Evolutionary conservation across 2,888 invertebrate species (phyloP).

Genomic region (Tuta absoluta): DNA sequence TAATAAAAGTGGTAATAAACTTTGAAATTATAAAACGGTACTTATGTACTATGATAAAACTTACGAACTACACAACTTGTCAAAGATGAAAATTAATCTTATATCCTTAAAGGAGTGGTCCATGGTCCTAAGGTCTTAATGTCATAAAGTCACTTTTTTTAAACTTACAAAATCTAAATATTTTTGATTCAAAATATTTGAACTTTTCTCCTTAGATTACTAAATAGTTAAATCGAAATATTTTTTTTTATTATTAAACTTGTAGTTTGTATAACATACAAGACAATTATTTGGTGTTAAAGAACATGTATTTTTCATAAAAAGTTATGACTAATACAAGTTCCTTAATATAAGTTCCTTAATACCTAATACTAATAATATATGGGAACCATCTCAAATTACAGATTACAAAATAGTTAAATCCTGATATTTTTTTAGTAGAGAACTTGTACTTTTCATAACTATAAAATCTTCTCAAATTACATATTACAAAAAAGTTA

Average conservation of each 20-base stretch:
- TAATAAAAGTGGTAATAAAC: slow-evolving; percentile 19
- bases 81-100: background rate
- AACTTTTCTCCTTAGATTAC: too few species aligned
- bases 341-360: too few species aligned
- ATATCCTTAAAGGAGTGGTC: background rate
- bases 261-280: too few species aligned
- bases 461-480: background rate
- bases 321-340: too few species aligned
- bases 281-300: too few species aligned
- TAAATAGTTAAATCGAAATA: too few species aligned
- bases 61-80: slow-evolving; percentile 3
- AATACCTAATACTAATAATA: too few species aligned
- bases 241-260: too few species aligned
- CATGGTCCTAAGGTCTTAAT: background rate
- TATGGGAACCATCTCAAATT: background rate
- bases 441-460: slow-evolving; percentile 2
- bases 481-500: background rate
- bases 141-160: background rate
- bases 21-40: slow-evolving; percentile 8
- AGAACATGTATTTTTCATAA: too few species aligned
- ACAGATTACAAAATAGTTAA: background rate
- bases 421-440: background rate
- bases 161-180: too few species aligned
- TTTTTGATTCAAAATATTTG: too few species aligned
- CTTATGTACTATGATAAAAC: slow-evolving; percentile 9